Evolutionary conservation across 1,140 invertebrate genomes (phyloP).

Genomic region (Nebria ingens): DNA sequence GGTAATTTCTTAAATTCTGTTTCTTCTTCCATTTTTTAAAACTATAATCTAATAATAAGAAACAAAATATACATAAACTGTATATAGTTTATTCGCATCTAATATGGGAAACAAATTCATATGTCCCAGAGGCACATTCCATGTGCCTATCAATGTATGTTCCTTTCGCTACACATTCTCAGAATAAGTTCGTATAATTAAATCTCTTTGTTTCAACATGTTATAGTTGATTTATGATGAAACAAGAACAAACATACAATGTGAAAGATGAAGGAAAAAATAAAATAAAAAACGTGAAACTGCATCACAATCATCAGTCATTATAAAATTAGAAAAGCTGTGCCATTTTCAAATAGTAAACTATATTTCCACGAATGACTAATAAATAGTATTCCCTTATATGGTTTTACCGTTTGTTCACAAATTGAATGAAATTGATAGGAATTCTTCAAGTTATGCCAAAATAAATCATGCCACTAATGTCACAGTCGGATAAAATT

Average conservation of each 20-base stretch:
- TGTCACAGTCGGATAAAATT: background rate
- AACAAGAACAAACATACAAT: background rate
- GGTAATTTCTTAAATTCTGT: constrained; percentile 87
- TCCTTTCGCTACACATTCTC: background rate
- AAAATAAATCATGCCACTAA: background rate
- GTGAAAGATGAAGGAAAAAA: background rate
- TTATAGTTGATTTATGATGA: background rate
- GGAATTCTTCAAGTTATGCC: background rate
- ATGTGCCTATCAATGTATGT: background rate
- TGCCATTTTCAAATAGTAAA: background rate
- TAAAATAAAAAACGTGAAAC: background rate
- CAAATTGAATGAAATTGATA: background rate
- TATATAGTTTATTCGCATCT: background rate
- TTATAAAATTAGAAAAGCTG: background rate
- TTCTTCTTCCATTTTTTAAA: constrained; percentile 64
- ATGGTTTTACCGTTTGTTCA: background rate
- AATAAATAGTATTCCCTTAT: background rate
- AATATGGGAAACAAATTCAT: background rate
- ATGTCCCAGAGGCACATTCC: background rate
- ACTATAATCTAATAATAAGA: background rate
- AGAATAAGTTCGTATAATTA: background rate
- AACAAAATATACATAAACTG: background rate
- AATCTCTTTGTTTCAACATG: background rate
- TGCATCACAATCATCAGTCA: background rate
- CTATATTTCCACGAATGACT: background rate